Base-by-base conservation (phyloP, 2,113 vertebrate species). In the Oreotrochilus melanogaster region DNA sequence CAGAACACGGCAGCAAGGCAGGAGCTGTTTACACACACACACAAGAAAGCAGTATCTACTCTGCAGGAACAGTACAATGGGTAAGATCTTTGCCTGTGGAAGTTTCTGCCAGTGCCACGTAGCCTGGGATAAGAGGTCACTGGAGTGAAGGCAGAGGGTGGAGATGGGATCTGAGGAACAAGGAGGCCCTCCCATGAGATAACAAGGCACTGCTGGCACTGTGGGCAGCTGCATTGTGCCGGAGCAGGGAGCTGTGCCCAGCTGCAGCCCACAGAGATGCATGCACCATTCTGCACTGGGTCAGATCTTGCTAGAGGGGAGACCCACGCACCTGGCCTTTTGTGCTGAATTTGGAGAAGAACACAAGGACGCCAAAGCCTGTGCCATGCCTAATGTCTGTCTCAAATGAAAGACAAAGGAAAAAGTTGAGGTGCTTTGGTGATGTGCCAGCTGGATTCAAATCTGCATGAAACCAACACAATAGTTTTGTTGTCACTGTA, bases 311-410 rank as follows among this genome's bases (percentile, higher is more conserved):
- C 21, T 27, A 19, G 60, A 80, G 30, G 1, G 7, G 35, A 91
- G 60, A 22, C 16, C 23, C 5, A 6, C 0, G 1, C 2, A 2
- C 67, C 33, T 83, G 39, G 30, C 28, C 50, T 33, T 69, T 11
- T 2, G 15, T 50, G 24, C 28, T 53, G n/a, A 54, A 31, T 58
- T 72, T 82, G 67, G 30, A 84, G 76, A 76, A 65, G 23, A 65
- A n/a, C 66, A 58, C 19, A 27, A 42, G 58, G 33, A 83, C 24
- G 66, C 27, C 39, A 53, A 65, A 89, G 18, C 37, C 50, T 72
- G 31, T 91, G 17, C 27, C 14, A 70, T 86, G 58, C 58, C 42
- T 60, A 24, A 47, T 30, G 19, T 18, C 42, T 89, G 1, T 69
- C 50, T 83, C n/a, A 37, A 66, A 78, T 8, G 31, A 74, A 11